A percentile compares a stretch with the other conserved stretches of the same genome.
phyloP scores from a whole-genome alignment of 2,113 vertebrate genomes.

The Proterorhinus semilunaris region DNA sequence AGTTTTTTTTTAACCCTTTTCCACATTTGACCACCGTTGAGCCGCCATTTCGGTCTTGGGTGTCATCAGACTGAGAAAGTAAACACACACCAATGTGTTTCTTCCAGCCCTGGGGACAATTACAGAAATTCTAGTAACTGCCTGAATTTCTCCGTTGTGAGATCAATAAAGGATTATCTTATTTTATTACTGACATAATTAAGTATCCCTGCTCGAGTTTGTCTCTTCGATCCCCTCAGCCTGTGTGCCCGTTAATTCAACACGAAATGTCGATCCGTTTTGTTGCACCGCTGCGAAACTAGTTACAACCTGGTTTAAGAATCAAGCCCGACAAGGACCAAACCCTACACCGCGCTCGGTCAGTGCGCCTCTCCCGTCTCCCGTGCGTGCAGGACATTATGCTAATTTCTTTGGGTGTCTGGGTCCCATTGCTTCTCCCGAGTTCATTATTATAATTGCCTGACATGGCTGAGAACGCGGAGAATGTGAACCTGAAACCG shows the following conservation, averaged over 20 bases:
- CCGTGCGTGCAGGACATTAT: slow-evolving; percentile 63
- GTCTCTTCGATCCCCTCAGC: background rate
- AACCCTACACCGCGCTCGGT: slow-evolving; percentile 18
- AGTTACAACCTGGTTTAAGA: slow-evolving; percentile 46
- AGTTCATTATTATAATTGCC: slow-evolving; percentile 75
- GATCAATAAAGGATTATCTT: too few relatives aligned
- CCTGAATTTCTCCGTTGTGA: too few relatives aligned
- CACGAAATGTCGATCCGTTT: slow-evolving; percentile 19
- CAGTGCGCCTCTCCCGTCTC: slow-evolving; percentile 31
- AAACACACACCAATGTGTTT: too few relatives aligned
- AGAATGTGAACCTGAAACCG: slow-evolving; percentile 74
- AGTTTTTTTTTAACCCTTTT: too few relatives aligned
- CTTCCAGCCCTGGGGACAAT: too few relatives aligned
- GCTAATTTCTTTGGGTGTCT: slow-evolving; percentile 71
- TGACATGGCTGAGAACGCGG: slow-evolving; percentile 69
- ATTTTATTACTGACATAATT: too few relatives aligned
- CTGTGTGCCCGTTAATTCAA: slow-evolving; percentile 51
- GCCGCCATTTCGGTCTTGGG: too few relatives aligned
- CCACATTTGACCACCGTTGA: too few relatives aligned
- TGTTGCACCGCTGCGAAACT: slow-evolving; percentile 30
- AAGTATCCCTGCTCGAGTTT: too few relatives aligned
- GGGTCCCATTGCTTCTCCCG: slow-evolving; percentile 58
- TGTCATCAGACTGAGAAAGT: too few relatives aligned
- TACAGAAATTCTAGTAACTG: too few relatives aligned
- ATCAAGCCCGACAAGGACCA: slow-evolving; percentile 41